Conservation (phyloP, 2,888 invertebrate species). For the Drosophila melanosoma region DNA sequence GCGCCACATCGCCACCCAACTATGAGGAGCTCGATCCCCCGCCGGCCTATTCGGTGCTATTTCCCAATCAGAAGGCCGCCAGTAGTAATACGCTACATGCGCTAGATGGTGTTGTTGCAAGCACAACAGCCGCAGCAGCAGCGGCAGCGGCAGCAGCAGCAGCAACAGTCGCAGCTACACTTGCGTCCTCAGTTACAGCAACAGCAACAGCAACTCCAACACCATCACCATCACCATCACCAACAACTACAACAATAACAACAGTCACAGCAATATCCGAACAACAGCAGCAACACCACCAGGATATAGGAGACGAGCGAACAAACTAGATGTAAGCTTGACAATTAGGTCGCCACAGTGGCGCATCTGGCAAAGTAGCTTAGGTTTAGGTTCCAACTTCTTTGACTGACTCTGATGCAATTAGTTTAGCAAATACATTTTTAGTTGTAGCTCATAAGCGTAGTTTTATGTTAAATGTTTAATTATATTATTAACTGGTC, state of each 20-base stretch:
- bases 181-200: slow-evolving; percentile 37
- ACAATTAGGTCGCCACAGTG: slow-evolving; percentile 53
- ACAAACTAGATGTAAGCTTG: slow-evolving; percentile 69
- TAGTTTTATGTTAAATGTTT: slow-evolving; percentile 61
- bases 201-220: slow-evolving; percentile 25
- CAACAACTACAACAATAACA: slow-evolving; percentile 22
- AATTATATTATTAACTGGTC: slow-evolving; percentile 59
- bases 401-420: slow-evolving; percentile 80
- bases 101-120: slow-evolving; percentile 62
- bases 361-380: slow-evolving; percentile 65
- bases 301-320: slow-evolving; percentile 41
- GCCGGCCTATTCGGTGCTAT: slow-evolving; percentile 89
- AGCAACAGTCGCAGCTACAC: slow-evolving; percentile 33
- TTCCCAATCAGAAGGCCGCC: slow-evolving; percentile 86
- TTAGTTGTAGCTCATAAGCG: slow-evolving; percentile 66
- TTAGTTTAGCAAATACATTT: slow-evolving; percentile 70
- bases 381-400: slow-evolving; percentile 69
- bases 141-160: slow-evolving; percentile 43
- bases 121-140: slow-evolving; percentile 50
- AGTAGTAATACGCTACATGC: slow-evolving; percentile 75
- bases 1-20: slow-evolving; percentile 86
- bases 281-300: slow-evolving; percentile 19
- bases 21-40: slow-evolving; percentile 88
- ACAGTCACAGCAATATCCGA: slow-evolving; percentile 11
- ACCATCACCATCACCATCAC: slow-evolving; percentile 33